Evolutionary conservation across 1,140 invertebrate genomes (phyloP).

Genomic region (Amphibalanus amphitrite): DNA sequence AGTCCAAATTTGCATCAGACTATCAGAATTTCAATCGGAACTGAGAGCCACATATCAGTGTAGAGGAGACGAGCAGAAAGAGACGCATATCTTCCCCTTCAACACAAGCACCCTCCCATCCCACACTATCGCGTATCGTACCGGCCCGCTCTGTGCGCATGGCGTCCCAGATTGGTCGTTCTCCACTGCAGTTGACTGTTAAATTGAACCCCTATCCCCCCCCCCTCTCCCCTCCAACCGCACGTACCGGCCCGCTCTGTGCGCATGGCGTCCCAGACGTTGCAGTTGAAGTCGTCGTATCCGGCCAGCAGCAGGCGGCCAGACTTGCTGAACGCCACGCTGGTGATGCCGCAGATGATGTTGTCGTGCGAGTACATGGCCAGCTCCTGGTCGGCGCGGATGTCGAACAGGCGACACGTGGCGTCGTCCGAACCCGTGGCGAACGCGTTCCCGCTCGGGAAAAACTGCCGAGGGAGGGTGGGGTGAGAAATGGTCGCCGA

Average conservation of each 20-base stretch:
- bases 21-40: too few species aligned
- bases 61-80: too few species aligned
- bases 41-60: too few species aligned
- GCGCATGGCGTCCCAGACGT: slow-evolving; percentile 98
- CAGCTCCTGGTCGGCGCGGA: slow-evolving; percentile 81
- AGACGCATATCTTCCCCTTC: too few species aligned
- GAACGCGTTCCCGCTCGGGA: slow-evolving; percentile 90
- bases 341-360: slow-evolving; percentile 97
- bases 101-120: too few species aligned
- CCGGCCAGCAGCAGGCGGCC: slow-evolving; percentile 87
- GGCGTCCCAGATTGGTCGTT: too few species aligned
- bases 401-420: slow-evolving; percentile 92
- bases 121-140: too few species aligned
- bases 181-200: too few species aligned
- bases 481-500: too few species aligned
- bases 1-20: too few species aligned
- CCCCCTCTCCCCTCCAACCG: neutral
- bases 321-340: slow-evolving; percentile 92
- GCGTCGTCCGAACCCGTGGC: slow-evolving; percentile 96
- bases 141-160: too few species aligned
- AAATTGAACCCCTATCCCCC: too few species aligned
- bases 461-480: slow-evolving; percentile 56
- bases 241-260: slow-evolving; percentile 79
- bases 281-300: slow-evolving; percentile 98
- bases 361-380: slow-evolving; percentile 97